Percentiles rank a stretch among this genome's conserved stretches.
Evolutionary conservation across 2,113 vertebrate genomes (phyloP).

Genomic region (Sarotherodon lohbergeri): DNA sequence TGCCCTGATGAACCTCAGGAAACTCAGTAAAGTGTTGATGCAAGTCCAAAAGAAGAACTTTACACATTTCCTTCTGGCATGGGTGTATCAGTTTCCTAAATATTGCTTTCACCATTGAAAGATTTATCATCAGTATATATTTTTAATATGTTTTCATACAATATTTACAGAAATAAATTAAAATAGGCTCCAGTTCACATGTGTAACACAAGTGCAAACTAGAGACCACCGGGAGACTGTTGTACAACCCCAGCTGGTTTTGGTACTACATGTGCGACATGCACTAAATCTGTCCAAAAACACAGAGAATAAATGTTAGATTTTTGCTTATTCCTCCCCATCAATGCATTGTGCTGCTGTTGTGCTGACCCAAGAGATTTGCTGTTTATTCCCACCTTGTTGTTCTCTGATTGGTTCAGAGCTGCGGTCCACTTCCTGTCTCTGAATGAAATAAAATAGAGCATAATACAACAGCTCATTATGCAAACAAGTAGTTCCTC

Average conservation of each 20-base stretch:
- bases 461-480: neutral
- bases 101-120: fast-evolving
- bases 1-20: neutral
- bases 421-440: neutral
- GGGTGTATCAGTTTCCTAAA: neutral
- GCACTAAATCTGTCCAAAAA: neutral
- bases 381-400: neutral
- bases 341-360: neutral
- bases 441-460: neutral
- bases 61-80: neutral
- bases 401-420: neutral
- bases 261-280: neutral
- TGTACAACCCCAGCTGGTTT: neutral
- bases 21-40: neutral
- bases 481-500: neutral
- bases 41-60: neutral
- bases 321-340: neutral
- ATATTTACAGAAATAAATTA: neutral
- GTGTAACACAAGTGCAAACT: neutral
- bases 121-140: neutral
- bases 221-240: fast-evolving
- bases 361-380: neutral
- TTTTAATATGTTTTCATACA: neutral
- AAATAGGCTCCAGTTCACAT: neutral
- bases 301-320: neutral